phyloP scores from a whole-genome alignment of 1,140 invertebrate genomes.

The Pararge aegeria region DNA sequence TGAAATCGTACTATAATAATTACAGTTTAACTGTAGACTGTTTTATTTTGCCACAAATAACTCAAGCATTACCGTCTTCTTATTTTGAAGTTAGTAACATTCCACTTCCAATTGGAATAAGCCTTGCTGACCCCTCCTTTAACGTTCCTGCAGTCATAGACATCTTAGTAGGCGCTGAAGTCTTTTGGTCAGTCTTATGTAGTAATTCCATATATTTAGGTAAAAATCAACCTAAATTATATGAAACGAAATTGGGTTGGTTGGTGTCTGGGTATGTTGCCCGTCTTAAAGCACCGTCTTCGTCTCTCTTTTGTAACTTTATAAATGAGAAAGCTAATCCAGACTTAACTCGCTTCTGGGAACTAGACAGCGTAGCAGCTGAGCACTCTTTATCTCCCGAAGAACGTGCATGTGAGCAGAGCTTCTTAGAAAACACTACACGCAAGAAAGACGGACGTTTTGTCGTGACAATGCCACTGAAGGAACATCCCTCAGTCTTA shows the following conservation, averaged over 20 bases:
- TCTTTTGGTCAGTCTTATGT: constrained; percentile 29
- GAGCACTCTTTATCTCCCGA: constrained; percentile 24
- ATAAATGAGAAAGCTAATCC: constrained; percentile 13
- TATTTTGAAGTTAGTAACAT: too few species aligned
- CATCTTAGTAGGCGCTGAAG: too few species aligned
- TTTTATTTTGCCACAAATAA: constrained; percentile 39
- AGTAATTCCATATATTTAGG: constrained; percentile 32
- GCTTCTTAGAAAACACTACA: constrained; percentile 21
- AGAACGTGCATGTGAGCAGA: constrained; percentile 27
- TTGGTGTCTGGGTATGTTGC: constrained; percentile 26
- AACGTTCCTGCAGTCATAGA: too few species aligned
- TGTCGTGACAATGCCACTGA: constrained; percentile 27
- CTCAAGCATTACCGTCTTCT: constrained; percentile 25
- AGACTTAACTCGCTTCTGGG: constrained; percentile 29
- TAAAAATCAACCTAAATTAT: constrained; percentile 34
- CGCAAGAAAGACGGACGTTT: constrained; percentile 21
- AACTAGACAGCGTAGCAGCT: constrained; percentile 25
- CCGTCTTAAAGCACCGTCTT: constrained; percentile 8
- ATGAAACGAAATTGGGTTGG: constrained; percentile 37
- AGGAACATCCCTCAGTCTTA: constrained; percentile 8
- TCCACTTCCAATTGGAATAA: too few species aligned
- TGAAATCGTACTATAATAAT: constrained; percentile 28
- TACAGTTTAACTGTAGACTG: constrained; percentile 33
- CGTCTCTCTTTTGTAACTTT: constrained; percentile 17
- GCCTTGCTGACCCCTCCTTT: too few species aligned